Conservation (phyloP, 2,113 vertebrate genomes). For the Nycticebus coucang region DNA sequence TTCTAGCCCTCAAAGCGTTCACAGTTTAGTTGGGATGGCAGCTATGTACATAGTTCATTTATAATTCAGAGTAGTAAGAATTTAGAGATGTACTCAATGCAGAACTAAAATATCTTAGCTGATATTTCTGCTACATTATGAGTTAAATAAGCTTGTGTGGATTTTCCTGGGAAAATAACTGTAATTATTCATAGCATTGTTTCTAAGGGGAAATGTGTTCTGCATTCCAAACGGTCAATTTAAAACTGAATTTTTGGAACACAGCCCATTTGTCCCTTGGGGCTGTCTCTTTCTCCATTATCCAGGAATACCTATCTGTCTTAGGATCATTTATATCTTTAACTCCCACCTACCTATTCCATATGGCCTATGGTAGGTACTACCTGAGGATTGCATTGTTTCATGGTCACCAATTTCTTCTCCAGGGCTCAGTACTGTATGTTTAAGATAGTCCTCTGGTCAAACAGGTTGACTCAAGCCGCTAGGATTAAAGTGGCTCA, state of each 20-base stretch:
- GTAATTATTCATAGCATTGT: slow-evolving; percentile 74
- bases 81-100: slow-evolving; percentile 51
- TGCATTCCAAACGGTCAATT: slow-evolving; percentile 72
- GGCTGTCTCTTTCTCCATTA: slow-evolving; percentile 45
- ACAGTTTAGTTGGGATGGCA: slow-evolving; percentile 69
- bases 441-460: neutral
- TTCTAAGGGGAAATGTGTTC: slow-evolving; percentile 67
- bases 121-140: slow-evolving; percentile 58
- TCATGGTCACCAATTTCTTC: neutral
- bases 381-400: neutral
- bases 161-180: slow-evolving; percentile 60
- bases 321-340: slow-evolving; percentile 35
- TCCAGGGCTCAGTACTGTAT: neutral
- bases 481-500: neutral
- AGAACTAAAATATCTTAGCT: slow-evolving; percentile 65
- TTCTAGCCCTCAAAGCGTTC: slow-evolving; percentile 73
- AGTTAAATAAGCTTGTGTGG: slow-evolving; percentile 50
- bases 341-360: slow-evolving; percentile 15
- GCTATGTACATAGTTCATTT: slow-evolving; percentile 63
- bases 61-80: slow-evolving; percentile 66
- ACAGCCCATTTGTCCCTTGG: slow-evolving; percentile 49
- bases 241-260: slow-evolving; percentile 73
- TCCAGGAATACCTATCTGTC: slow-evolving; percentile 45
- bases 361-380: neutral
- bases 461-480: neutral